Evolutionary conservation across 2,888 invertebrate genomes (phyloP), one percentile per base, ranked within the genome.

Genomic region (Eupithecia subfuscata): DNA sequence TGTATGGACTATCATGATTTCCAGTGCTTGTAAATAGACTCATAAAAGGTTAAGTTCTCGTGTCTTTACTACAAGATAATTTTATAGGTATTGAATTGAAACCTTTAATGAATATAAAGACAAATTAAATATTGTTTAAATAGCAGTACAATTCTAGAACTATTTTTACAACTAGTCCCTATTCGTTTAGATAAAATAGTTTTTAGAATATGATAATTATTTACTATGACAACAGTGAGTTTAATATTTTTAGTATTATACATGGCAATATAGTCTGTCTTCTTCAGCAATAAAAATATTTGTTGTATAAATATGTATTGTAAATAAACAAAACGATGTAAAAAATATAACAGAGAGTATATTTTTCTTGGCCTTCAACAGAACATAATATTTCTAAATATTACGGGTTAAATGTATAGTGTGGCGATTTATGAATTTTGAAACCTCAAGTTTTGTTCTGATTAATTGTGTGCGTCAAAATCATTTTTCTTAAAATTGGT

Each of bases 161-260:
- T 92, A 92, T 93, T 92, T 93, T 92, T 92, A 90, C 93, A 92
- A 90, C 94, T 94, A 94, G 93, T 94, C 93, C 90, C 86, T 93
- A 90, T 90, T 73, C 87, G 83, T 93, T 93, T 92, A 91, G 87
- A 90, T 91, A 84, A 86, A 81, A 88, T 92, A 92, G 91, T 88
- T 86, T 83, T 87, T 92, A 92, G 90, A 80, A 85, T 87, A 89
- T 91, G 90, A 88, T 60, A 40, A 40, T 40, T 40, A 60, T 25
- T 91, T 89, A 90, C 85, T 87, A 89, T 87, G 83, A 89, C 88
- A 87, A 84, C 85, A 86, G 70, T 87, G 87, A 85, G 85, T 84
- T 88, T 86, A 89, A 85, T 86, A 89, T 85, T 87, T 56, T 86
- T 91, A 92, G 88, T 86, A 84, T n/a, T n/a, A n/a, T 91, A 89